Evolutionary conservation across 1,140 invertebrate genomes (phyloP).

Genomic region (Trichogramma pretiosum): DNA sequence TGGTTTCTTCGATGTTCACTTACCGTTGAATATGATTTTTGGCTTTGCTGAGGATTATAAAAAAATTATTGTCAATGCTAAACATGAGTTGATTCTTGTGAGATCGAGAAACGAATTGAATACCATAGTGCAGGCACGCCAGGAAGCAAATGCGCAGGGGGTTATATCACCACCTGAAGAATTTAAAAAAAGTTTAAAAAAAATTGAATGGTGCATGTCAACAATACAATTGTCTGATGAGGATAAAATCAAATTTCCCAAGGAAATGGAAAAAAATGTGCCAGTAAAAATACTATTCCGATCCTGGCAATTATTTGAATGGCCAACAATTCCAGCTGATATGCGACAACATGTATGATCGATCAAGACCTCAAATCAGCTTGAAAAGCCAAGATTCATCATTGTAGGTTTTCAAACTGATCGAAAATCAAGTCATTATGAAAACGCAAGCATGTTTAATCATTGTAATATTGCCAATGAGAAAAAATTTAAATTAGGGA

Average conservation of each 20-base stretch:
- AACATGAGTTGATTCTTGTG: too few species aligned
- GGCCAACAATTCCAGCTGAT: slow-evolving; percentile 25
- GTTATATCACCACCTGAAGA: not conserved
- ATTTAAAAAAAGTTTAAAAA: slow-evolving; percentile 11
- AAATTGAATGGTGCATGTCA: too few species aligned
- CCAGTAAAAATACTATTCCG: too few species aligned
- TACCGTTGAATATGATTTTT: slow-evolving; percentile 37
- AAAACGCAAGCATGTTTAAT: slow-evolving; percentile 22
- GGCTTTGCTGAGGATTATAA: too few species aligned
- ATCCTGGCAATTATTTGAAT: slow-evolving; percentile 32
- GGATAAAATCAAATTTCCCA: too few species aligned
- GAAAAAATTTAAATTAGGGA: too few species aligned
- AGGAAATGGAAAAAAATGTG: too few species aligned
- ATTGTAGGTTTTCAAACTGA: slow-evolving; percentile 24
- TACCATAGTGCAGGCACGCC: slow-evolving; percentile 11
- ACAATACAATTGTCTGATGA: too few species aligned
- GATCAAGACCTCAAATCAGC: slow-evolving; percentile 19
- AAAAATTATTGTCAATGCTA: too few species aligned
- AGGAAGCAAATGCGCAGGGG: too few species aligned
- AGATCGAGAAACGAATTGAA: slow-evolving; percentile 26
- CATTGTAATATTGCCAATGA: slow-evolving; percentile 24
- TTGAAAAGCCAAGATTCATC: slow-evolving; percentile 23
- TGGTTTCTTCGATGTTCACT: slow-evolving; percentile 30
- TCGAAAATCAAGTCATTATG: slow-evolving; percentile 12
- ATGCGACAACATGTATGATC: slow-evolving; percentile 22